A percentile compares a stretch with the other conserved stretches of the same genome.
Evolutionary conservation across 2,888 invertebrate species (phyloP).

Genomic region (Corbicula japonica): DNA sequence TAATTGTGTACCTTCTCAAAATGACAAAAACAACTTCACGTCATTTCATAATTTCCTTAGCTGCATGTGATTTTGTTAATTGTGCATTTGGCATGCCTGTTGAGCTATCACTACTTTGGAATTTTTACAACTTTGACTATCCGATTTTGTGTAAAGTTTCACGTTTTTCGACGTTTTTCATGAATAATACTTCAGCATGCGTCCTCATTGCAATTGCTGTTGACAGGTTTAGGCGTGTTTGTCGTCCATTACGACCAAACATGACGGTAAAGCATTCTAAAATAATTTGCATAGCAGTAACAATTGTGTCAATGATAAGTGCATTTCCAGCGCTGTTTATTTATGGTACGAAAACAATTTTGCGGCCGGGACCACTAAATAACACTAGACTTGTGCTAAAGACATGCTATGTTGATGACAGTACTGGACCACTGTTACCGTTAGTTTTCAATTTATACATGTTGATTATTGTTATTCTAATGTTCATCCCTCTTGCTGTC

Average conservation of each 20-base stretch:
- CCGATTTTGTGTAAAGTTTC: constrained; percentile 71
- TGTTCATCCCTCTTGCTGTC: constrained; percentile 60
- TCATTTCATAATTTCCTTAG: constrained; percentile 71
- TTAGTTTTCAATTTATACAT: constrained; percentile 67
- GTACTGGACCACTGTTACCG: constrained; percentile 57
- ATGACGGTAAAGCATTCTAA: constrained; percentile 69
- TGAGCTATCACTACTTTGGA: constrained; percentile 63
- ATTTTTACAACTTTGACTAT: constrained; percentile 67
- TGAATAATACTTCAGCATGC: constrained; percentile 72
- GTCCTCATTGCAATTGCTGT: constrained; percentile 73
- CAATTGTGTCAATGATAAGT: constrained; percentile 58
- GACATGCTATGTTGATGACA: constrained; percentile 69
- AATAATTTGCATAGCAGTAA: constrained; percentile 59
- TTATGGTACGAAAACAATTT: constrained; percentile 69
- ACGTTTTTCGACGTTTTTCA: constrained; percentile 70
- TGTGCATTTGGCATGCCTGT: constrained; percentile 73
- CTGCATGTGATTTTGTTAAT: constrained; percentile 73
- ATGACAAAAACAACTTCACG: constrained; percentile 69
- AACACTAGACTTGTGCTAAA: constrained; percentile 44
- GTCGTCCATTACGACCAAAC: constrained; percentile 65
- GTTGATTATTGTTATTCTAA: constrained; percentile 51
- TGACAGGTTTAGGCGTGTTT: constrained; percentile 73
- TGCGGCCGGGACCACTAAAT: constrained; percentile 35
- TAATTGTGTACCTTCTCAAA: constrained; percentile 67
- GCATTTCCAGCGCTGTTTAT: constrained; percentile 73